Percentiles rank a stretch among this genome's conserved stretches.
Evolutionary conservation across 2,113 vertebrate species (phyloP).

Genomic region (Gambusia affinis): DNA sequence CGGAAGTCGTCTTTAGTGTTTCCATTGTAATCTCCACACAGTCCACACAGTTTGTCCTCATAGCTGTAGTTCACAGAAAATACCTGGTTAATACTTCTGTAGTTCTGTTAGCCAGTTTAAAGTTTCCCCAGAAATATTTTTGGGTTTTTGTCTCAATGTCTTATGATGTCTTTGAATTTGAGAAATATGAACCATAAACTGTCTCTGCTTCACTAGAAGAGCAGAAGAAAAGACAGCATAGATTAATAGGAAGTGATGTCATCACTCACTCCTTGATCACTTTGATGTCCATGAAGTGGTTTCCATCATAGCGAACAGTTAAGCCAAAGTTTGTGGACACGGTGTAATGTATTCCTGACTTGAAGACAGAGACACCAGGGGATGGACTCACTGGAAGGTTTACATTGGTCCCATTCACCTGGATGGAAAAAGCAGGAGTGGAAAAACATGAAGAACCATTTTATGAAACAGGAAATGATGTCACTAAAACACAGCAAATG

Average conservation of each 20-base stretch:
- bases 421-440: background rate
- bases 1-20: constrained; percentile 78
- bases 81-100: background rate
- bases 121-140: background rate
- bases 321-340: constrained; percentile 75
- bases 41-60: constrained; percentile 72
- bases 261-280: constrained; percentile 78
- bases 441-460: background rate
- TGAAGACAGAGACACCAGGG: constrained; percentile 59
- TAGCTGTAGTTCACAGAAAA: constrained; percentile 62
- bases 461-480: background rate
- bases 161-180: background rate
- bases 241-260: background rate
- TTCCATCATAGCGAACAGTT: constrained; percentile 80
- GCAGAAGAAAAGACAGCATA: background rate
- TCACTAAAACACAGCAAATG: no score
- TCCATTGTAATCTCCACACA: constrained; percentile 81
- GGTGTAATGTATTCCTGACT: constrained; percentile 67
- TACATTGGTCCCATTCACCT: constrained; percentile 71
- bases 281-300: constrained; percentile 79
- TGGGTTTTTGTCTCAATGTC: background rate
- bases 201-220: no score
- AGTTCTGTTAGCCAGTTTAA: background rate
- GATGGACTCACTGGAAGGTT: constrained; percentile 53
- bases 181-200: background rate